These are phyloP conservation scores for Neotragus moschatus DNA, from an alignment of 2,113 vertebrate species.

Conservation along the genomic window DNA sequence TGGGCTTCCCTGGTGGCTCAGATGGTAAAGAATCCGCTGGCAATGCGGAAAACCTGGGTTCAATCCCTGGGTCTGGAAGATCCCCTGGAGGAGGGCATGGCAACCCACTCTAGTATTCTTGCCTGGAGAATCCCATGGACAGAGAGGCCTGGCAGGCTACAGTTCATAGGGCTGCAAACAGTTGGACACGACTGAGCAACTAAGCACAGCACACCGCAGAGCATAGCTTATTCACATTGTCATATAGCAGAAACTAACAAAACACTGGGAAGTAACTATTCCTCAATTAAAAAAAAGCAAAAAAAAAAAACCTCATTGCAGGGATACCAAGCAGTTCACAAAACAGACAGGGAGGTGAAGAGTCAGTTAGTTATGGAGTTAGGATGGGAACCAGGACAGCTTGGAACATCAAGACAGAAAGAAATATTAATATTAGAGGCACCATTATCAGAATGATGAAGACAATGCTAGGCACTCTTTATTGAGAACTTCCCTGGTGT, in stretches of 20 bases:
- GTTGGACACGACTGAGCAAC: neutral
- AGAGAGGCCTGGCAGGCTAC: neutral
- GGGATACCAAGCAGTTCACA: neutral
- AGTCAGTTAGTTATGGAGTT: neutral
- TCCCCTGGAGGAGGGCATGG: neutral
- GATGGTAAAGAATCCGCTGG: neutral
- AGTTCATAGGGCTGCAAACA: neutral
- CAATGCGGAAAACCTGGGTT: neutral
- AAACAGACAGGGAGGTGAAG: neutral
- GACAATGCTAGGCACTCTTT: rapidly evolving
- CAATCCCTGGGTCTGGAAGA: neutral
- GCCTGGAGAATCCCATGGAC: neutral
- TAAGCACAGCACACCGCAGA: neutral
- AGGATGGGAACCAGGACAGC: neutral
- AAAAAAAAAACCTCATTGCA: neutral
- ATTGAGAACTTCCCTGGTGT: neutral
- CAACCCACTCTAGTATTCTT: neutral
- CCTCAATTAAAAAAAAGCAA: neutral
- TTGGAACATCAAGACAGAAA: neutral
- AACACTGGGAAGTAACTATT: neutral
- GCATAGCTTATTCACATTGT: neutral
- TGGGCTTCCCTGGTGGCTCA: neutral
- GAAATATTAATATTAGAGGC: neutral
- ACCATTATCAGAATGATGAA: rapidly evolving
- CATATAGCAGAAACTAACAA: neutral